Percentiles rank a stretch among this genome's conserved stretches.
Conservation (phyloP, 2,113 vertebrate species). For the Eurystomus gularis region DNA sequence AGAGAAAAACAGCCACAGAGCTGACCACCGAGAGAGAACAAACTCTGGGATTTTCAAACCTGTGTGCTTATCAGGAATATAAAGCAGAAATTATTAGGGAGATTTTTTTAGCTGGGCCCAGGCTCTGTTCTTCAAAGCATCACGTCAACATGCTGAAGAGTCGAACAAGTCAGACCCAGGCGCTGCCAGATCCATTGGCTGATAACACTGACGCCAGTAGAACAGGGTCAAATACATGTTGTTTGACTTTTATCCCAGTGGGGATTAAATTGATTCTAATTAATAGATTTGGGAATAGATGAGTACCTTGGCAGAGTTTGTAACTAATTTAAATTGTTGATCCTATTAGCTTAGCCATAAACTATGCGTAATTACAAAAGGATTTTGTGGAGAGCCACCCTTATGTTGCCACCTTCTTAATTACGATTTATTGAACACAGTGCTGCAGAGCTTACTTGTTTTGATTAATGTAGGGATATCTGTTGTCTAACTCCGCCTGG, state of each 20-base stretch:
- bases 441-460: slow-evolving; percentile 9
- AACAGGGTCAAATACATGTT: slow-evolving; percentile 26
- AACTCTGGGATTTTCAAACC: not conserved
- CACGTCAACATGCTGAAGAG: not conserved
- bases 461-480: not conserved
- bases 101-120: slow-evolving; percentile 8
- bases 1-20: not conserved
- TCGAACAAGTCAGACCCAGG: not conserved
- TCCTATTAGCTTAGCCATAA: slow-evolving; percentile 49
- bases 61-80: not conserved
- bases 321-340: slow-evolving; percentile 55
- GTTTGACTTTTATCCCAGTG: slow-evolving; percentile 66
- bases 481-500: not conserved
- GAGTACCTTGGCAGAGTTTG: slow-evolving; percentile 42
- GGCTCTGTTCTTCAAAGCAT: slow-evolving; percentile 6
- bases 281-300: slow-evolving; percentile 49
- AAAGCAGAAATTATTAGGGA: slow-evolving; percentile 26
- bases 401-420: slow-evolving; percentile 37
- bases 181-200: slow-evolving; percentile 29
- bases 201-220: slow-evolving; percentile 54
- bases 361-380: slow-evolving; percentile 47
- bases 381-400: not conserved
- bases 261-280: slow-evolving; percentile 69
- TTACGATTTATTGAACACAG: not conserved
- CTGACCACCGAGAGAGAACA: not conserved